These are phyloP conservation scores for Sinocyclocheilus anophthalmus DNA, from an alignment of 2,113 vertebrate species.

Conservation along the genomic window DNA sequence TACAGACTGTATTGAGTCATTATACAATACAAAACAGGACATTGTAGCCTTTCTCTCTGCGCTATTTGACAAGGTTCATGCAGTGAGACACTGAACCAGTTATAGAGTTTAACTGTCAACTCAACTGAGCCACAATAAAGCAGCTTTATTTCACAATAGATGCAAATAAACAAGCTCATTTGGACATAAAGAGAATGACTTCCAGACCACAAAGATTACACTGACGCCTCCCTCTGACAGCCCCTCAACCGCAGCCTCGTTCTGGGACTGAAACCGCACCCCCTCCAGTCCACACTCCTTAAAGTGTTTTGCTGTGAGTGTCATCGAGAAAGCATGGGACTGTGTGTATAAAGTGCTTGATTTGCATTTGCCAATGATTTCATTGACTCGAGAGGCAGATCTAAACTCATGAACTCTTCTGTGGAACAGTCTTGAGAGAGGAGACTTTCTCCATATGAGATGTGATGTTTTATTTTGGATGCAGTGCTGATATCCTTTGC, in stretches of 20 bases:
- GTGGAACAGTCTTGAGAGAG: not conserved
- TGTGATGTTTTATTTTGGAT: not conserved
- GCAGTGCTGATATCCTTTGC: not conserved
- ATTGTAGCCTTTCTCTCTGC: not conserved
- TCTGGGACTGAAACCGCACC: not conserved
- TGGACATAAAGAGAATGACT: conserved; percentile 42
- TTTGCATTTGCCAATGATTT: conserved; percentile 16
- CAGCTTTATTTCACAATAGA: conserved; percentile 38
- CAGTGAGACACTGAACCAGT: not conserved
- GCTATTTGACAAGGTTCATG: not conserved
- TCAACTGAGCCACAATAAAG: conserved; percentile 28
- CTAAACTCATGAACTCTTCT: not conserved
- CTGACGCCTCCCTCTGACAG: conserved; percentile 33
- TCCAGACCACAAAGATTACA: conserved; percentile 39
- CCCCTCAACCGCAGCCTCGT: conserved; percentile 17
- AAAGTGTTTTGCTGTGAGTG: conserved; percentile 5
- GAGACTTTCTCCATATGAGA: conserved; percentile 5
- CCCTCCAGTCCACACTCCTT: not conserved
- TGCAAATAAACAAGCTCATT: conserved; percentile 43
- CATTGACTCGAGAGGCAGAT: not conserved
- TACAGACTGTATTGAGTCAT: conserved; percentile 13
- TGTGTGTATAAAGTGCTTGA: not conserved
- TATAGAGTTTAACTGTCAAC: conserved; percentile 20
- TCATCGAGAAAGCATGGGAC: not conserved
- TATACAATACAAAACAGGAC: conserved; percentile 32